phyloP scores from a whole-genome alignment of 2,113 vertebrate species.

The Sialia sialis region DNA sequence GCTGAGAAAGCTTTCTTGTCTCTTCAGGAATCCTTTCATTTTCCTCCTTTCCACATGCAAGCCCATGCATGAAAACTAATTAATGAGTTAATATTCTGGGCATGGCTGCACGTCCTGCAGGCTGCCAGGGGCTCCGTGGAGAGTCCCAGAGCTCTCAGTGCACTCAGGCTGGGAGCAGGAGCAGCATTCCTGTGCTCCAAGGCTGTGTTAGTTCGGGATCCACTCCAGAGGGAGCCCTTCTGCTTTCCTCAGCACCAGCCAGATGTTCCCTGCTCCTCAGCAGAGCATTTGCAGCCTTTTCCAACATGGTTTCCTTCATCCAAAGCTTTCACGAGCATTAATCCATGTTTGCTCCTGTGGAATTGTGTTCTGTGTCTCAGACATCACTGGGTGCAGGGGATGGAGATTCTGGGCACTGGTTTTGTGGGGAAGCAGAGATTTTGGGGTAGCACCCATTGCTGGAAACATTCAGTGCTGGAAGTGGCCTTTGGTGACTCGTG shows the following conservation, averaged over 20 bases:
- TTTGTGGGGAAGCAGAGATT: no score
- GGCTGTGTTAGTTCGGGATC: not conserved
- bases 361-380: no score
- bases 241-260: not conserved
- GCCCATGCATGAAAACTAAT: not conserved
- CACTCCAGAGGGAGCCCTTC: constrained; percentile 47
- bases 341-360: no score
- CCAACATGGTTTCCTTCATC: fast-evolving
- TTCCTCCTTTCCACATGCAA: not conserved
- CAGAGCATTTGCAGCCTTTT: not conserved
- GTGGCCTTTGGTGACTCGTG: no score
- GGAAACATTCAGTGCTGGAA: no score
- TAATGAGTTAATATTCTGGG: not conserved
- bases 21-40: not conserved
- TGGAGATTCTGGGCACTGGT: no score
- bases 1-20: not conserved
- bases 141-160: not conserved
- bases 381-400: no score
- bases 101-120: not conserved
- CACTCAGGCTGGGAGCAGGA: not conserved
- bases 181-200: not conserved
- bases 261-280: not conserved
- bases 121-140: not conserved
- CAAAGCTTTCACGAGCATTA: no score
- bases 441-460: no score